Evolutionary conservation across 2,113 vertebrate species (phyloP).

Genomic region (Protobothrops flavoviridis): DNA sequence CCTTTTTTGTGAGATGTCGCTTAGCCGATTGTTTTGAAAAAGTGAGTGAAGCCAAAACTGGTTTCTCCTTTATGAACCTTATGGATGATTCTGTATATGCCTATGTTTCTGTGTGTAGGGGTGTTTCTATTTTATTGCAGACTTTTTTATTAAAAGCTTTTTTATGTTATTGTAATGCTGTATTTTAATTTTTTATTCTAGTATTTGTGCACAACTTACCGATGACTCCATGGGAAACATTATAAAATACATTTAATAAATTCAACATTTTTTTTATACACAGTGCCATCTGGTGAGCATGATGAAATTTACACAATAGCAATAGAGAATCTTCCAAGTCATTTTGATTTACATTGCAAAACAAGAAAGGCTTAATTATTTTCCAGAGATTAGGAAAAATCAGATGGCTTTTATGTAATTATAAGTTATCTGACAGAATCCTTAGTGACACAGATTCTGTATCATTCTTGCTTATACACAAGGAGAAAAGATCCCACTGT

Average conservation of each 20-base stretch:
- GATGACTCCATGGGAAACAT: background rate
- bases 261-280: background rate
- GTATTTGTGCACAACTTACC: background rate
- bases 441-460: background rate
- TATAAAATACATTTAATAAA: background rate
- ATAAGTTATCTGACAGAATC: background rate
- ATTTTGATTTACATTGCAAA: background rate
- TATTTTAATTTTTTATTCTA: background rate
- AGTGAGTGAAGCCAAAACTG: background rate
- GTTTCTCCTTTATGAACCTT: background rate
- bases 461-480: background rate
- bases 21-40: background rate
- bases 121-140: background rate
- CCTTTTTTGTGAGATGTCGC: background rate
- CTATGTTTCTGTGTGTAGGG: background rate
- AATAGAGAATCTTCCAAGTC: background rate
- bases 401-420: background rate
- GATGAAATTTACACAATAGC: background rate
- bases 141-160: background rate
- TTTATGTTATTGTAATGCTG: background rate
- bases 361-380: background rate
- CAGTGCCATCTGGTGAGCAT: slow-evolving; percentile 26
- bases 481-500: background rate
- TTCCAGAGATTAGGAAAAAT: background rate
- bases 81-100: background rate